Conservation (phyloP, 2,113 vertebrate species). For the Scomber scombrus region DNA sequence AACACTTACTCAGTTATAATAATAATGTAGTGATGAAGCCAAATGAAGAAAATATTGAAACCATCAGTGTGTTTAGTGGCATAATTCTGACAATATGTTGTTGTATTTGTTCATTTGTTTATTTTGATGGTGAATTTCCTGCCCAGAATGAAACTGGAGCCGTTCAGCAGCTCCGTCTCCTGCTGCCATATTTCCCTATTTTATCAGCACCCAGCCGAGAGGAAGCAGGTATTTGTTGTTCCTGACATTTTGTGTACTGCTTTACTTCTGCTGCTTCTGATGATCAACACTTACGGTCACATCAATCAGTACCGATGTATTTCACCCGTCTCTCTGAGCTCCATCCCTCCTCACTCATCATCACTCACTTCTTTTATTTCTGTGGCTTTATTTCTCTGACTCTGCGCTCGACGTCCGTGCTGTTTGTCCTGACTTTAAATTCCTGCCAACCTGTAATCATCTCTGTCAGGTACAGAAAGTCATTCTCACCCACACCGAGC, state of each 20-base stretch:
- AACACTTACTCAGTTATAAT: no score
- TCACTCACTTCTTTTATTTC: no score
- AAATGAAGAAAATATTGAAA: no score
- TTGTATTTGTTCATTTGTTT: no score
- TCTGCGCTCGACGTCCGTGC: background rate
- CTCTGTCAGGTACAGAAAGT: constrained; percentile 31
- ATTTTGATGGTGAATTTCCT: no score
- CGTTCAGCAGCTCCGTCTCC: background rate
- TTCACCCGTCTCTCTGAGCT: background rate
- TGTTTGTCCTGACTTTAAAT: constrained; percentile 39
- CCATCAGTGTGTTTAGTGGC: no score
- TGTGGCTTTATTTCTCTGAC: background rate
- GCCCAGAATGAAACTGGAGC: background rate
- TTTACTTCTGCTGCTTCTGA: background rate
- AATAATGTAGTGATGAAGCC: no score
- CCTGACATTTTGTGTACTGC: constrained; percentile 16
- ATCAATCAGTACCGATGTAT: background rate
- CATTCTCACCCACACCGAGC: constrained; percentile 7
- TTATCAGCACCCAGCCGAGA: background rate
- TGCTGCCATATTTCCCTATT: background rate
- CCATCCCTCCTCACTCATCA: background rate
- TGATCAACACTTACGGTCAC: constrained; percentile 10
- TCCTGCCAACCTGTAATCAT: constrained; percentile 60
- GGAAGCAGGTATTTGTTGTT: background rate
- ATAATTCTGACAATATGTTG: no score